Percentiles rank a stretch among this genome's conserved stretches.
Evolutionary conservation across 2,888 invertebrate species (phyloP).

Genomic region (Drosophila histrio): DNA sequence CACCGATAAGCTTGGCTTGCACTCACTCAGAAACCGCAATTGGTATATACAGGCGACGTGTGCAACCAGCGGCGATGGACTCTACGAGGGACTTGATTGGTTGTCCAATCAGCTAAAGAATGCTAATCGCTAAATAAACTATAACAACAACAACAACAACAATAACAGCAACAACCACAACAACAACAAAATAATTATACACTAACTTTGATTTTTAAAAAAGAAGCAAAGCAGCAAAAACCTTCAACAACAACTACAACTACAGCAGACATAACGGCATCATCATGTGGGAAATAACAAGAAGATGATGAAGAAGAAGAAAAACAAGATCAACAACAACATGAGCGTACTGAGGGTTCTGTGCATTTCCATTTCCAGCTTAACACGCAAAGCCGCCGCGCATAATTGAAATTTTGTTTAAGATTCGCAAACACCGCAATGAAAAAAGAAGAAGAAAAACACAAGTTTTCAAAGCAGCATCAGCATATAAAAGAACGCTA

Average conservation of each 20-base stretch:
- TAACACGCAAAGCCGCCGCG: slow-evolving; percentile 49
- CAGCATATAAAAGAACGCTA: slow-evolving; percentile 69
- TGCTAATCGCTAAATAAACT: slow-evolving; percentile 92
- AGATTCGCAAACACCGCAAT: slow-evolving; percentile 43
- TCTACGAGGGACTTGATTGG: slow-evolving; percentile 99
- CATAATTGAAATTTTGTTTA: slow-evolving; percentile 59
- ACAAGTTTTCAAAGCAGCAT: slow-evolving; percentile 58
- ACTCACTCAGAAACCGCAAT: slow-evolving; percentile 98
- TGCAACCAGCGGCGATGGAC: slow-evolving; percentile 99
- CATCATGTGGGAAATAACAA: slow-evolving; percentile 42
- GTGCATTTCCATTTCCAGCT: slow-evolving; percentile 50
- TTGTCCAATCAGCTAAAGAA: slow-evolving; percentile 99
- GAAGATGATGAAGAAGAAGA: slow-evolving; percentile 33
- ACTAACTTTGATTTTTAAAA: slow-evolving; percentile 74
- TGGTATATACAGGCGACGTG: slow-evolving; percentile 99
- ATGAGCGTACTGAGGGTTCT: slow-evolving; percentile 35
- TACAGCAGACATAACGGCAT: slow-evolving; percentile 38
- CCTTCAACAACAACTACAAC: slow-evolving; percentile 38
- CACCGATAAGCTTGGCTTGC: slow-evolving; percentile 99
- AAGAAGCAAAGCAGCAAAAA: slow-evolving; percentile 53
- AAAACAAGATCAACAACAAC: slow-evolving; percentile 14
- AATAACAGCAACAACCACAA: slow-evolving; percentile 35
- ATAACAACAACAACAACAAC: slow-evolving; percentile 43
- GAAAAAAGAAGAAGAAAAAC: slow-evolving; percentile 13
- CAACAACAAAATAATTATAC: slow-evolving; percentile 57